Evolutionary conservation across 2,797 vertebrate species (phyloP).

Genomic region (Epinephelus malabaricus): DNA sequence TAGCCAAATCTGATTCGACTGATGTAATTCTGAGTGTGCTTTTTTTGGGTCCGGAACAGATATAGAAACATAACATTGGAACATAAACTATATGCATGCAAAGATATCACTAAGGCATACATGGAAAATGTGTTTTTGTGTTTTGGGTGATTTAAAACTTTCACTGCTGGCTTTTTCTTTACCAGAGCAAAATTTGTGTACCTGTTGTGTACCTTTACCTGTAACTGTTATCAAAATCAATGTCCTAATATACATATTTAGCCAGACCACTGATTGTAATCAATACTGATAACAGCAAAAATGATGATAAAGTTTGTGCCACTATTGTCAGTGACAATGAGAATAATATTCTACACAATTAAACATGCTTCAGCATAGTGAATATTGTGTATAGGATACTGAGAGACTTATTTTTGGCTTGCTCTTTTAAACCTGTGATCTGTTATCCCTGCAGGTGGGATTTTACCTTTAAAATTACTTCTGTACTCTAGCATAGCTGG

Average conservation of each 20-base stretch:
- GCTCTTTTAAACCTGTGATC: conserved; percentile 13
- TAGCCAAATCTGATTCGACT: too few species aligned
- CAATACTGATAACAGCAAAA: background rate
- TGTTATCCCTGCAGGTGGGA: conserved; percentile 37
- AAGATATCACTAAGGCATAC: background rate
- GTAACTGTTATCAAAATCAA: too few species aligned
- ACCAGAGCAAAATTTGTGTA: too few species aligned
- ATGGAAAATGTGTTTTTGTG: background rate
- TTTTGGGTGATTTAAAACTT: background rate
- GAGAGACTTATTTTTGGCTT: conserved; percentile 3
- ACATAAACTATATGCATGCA: background rate
- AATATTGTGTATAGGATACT: conserved; percentile 1
- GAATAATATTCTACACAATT: background rate
- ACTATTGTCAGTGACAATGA: background rate
- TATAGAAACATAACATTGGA: too few species aligned
- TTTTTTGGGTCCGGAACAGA: background rate
- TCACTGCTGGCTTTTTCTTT: background rate
- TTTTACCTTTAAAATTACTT: conserved; percentile 31
- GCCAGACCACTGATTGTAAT: background rate
- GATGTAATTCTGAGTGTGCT: too few species aligned
- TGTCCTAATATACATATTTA: background rate
- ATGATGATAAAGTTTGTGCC: background rate
- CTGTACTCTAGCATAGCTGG: conserved; percentile 1
- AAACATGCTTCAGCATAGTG: background rate
- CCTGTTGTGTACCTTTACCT: too few species aligned